Evolutionary conservation across 2,797 vertebrate species (phyloP), one percentile per base, ranked within the genome.

Genomic region (Pipistrellus kuhlii): DNA sequence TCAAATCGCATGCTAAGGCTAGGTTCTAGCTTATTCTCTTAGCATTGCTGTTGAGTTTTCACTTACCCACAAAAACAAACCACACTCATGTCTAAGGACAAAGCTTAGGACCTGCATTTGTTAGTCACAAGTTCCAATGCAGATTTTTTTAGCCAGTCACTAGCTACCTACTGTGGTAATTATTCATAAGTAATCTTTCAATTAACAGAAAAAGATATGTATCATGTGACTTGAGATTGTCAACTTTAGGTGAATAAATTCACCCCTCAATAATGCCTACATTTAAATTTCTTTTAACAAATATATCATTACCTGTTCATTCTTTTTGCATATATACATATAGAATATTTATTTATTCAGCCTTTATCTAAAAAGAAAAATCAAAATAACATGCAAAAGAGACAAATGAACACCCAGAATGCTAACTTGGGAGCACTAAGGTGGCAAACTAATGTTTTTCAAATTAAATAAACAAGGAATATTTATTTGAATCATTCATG

Each of bases 331-430:
- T 78, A 23, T 4, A 46, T 35, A 88, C 12, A 48, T 5, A 64
- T 3, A 30, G 7, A 18, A 5, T 81, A 7, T 71, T 90, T 78
- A 18, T 48, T 93, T 93, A 90, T 64, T 77, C 5, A 71, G 35
- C 4, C 30, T 97, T 76, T 82, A 4, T 82, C 35, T 94, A 11
- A 90, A 81, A 94, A 91, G 38, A 41, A 91, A 59, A 95, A 38
- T 87, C 8, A 95, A 94, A 91, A 13, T 57, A 85, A 21, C 1
- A 41, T 9, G 30, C 9, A 55, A 92, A 82, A 72, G 30, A 93
- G 30, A 41, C 53, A 93, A 95, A 55, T n/a, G 0, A 5, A 68
- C 1, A 32, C 38, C 84, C 23, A 71, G 44, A 81, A 91, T 87
- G 35, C 10, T 90, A 41, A 44, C 23, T 48, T 48, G 57, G 18